Evolutionary conservation across 2,888 invertebrate genomes (phyloP).

Genomic region (Agrenia bidenticulata): DNA sequence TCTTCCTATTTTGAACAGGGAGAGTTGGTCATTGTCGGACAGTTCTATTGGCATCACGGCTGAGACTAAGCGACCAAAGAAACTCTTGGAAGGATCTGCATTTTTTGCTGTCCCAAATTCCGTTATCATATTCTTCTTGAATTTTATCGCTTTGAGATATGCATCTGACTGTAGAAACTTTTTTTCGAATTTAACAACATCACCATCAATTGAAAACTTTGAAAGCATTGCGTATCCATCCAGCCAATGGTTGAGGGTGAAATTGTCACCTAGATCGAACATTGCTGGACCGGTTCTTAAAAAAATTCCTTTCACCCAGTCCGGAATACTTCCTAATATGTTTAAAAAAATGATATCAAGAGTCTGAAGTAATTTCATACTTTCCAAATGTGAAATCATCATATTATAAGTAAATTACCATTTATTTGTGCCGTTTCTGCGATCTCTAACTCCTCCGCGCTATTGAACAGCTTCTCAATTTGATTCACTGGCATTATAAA

Average conservation of each 20-base stretch:
- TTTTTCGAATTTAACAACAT: constrained; percentile 53
- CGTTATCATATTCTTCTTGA: background rate
- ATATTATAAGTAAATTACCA: constrained; percentile 7
- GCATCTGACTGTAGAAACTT: constrained; percentile 24
- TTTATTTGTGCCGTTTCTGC: constrained; percentile 29
- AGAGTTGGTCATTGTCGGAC: constrained; percentile 36
- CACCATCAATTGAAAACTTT: constrained; percentile 57
- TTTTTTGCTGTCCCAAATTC: constrained; percentile 33
- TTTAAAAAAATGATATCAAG: background rate
- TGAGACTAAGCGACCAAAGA: constrained; percentile 33
- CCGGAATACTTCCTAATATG: constrained; percentile 26
- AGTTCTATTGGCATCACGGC: constrained; percentile 32
- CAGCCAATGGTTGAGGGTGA: constrained; percentile 13
- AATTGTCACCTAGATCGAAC: constrained; percentile 15
- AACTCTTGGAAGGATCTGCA: constrained; percentile 37
- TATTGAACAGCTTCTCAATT: background rate
- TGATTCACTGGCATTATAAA: background rate
- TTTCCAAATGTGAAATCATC: background rate
- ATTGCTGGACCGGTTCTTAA: constrained; percentile 7
- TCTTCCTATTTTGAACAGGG: constrained; percentile 33
- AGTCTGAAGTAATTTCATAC: background rate
- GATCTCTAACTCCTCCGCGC: constrained; percentile 1
- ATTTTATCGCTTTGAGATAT: constrained; percentile 13
- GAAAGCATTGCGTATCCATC: constrained; percentile 59
- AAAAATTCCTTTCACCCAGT: constrained; percentile 36